Conservation (phyloP, 2,113 vertebrate species). For the Leptobrachium ailaonicum region DNA sequence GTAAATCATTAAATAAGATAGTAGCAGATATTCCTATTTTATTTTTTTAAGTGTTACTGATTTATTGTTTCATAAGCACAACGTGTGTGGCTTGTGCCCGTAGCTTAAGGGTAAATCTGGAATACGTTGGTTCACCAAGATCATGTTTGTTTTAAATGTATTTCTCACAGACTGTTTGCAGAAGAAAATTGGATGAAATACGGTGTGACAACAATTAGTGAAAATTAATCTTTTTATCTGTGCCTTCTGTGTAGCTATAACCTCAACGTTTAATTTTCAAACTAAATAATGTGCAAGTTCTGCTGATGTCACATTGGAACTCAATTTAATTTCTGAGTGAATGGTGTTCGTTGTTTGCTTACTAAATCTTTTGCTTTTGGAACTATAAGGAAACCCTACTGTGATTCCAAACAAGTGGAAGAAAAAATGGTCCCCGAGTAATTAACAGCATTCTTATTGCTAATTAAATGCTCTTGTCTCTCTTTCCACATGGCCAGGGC, state of each 20-base stretch:
- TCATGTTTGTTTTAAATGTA: not conserved
- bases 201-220: conserved; percentile 37
- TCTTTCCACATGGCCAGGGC: conserved; percentile 82
- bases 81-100: too few relatives aligned
- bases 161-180: conserved; percentile 25
- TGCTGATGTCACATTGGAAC: conserved; percentile 50
- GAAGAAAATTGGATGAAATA: conserved; percentile 32
- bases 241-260: conserved; percentile 42
- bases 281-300: conserved; percentile 57
- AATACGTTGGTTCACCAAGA: not conserved
- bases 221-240: conserved; percentile 41
- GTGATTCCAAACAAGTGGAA: conserved; percentile 65
- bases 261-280: conserved; percentile 33
- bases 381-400: conserved; percentile 61
- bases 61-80: too few relatives aligned
- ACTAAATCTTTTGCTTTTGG: conserved; percentile 58
- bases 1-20: too few relatives aligned
- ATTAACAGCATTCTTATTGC: conserved; percentile 86
- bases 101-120: too few relatives aligned
- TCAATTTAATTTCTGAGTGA: conserved; percentile 52
- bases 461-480: conserved; percentile 98
- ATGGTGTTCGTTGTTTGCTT: conserved; percentile 50
- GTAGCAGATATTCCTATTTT: too few relatives aligned
- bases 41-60: too few relatives aligned
- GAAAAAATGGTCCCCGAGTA: conserved; percentile 69